phyloP scores from a whole-genome alignment of 1,140 invertebrate species.

The Calliphora vicina region DNA sequence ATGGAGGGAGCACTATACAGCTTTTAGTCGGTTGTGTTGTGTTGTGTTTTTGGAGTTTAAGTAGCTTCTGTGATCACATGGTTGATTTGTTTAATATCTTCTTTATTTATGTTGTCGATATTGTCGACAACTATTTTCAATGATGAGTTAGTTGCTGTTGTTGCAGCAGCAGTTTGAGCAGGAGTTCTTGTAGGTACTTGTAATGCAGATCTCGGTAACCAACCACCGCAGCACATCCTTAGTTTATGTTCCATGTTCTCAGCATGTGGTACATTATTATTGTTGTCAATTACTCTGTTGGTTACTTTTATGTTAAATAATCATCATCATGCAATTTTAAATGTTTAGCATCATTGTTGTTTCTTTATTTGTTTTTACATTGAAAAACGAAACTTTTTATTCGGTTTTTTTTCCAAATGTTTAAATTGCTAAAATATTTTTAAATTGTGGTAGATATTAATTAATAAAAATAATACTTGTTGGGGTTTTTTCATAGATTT shows the following conservation, averaged over 20 bases:
- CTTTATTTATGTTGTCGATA: slow-evolving; percentile 35
- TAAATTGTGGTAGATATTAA: too few relatives aligned
- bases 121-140: slow-evolving; percentile 24
- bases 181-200: background rate
- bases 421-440: too few relatives aligned
- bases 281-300: slow-evolving; percentile 32
- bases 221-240: background rate
- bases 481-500: too few relatives aligned
- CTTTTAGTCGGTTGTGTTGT: background rate
- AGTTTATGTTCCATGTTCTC: slow-evolving; percentile 12
- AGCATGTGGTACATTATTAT: slow-evolving; percentile 35
- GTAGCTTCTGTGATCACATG: slow-evolving; percentile 24
- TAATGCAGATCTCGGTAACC: background rate
- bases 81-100: slow-evolving; percentile 35
- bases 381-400: too few relatives aligned
- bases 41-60: background rate
- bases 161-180: background rate
- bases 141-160: background rate
- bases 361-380: too few relatives aligned
- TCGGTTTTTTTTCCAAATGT: too few relatives aligned
- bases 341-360: too few relatives aligned
- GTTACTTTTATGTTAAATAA: slow-evolving; percentile 29
- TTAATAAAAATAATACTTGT: too few relatives aligned
- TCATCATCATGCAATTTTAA: slow-evolving; percentile 19
- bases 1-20: background rate